phyloP scores from a whole-genome alignment of 2,797 vertebrate genomes.

The Meda fulgida region DNA sequence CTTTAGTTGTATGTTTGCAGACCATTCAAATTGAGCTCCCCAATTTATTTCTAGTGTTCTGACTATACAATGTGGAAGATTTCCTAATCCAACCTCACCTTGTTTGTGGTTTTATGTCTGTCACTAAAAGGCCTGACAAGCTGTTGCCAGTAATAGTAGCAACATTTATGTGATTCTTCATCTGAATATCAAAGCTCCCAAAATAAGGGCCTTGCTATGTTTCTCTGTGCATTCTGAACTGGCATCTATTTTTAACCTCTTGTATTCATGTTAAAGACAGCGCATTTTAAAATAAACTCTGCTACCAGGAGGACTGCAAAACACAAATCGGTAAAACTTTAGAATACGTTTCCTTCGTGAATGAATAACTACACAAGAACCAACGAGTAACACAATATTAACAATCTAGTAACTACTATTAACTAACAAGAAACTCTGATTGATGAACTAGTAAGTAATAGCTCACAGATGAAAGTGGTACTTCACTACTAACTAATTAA shows the following conservation, averaged over 20 bases:
- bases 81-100: not conserved
- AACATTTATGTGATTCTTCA: constrained; percentile 10
- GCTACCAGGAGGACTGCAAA: not conserved
- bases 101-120: not conserved
- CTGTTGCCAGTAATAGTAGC: constrained; percentile 11
- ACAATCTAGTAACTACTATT: too few species aligned
- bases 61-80: not conserved
- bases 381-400: too few species aligned
- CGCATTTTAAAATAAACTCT: not conserved
- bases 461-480: too few species aligned
- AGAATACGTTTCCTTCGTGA: too few species aligned
- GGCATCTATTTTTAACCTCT: constrained; percentile 39
- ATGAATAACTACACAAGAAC: too few species aligned
- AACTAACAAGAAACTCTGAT: too few species aligned
- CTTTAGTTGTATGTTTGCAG: not conserved
- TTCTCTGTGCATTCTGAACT: constrained; percentile 24
- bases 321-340: too few species aligned
- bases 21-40: not conserved
- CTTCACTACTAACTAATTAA: too few species aligned
- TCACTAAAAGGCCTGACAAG: constrained; percentile 17
- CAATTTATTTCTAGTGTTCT: not conserved
- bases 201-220: constrained; percentile 8
- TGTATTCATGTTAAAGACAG: constrained; percentile 17
- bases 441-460: too few species aligned
- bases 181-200: constrained; percentile 42